Evolutionary conservation across 1,140 invertebrate genomes (phyloP), one percentile per base, ranked within the genome.

Genomic region (Drosophila kohkoa): DNA sequence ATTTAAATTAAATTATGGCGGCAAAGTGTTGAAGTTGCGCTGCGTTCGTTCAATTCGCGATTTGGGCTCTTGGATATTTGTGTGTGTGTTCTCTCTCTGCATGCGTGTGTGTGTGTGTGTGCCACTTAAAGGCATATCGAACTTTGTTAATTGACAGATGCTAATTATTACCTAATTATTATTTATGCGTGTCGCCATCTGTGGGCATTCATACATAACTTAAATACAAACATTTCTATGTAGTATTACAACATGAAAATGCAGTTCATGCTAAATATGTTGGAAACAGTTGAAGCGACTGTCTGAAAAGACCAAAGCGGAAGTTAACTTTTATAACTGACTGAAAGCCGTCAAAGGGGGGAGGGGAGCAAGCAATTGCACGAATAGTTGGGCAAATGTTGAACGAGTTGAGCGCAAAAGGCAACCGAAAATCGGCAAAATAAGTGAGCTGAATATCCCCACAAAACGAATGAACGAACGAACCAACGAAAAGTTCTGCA

Each of bases 101-200:
- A 25, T 4, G 15, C 15, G 15, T 15, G 1, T 15, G 30, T 32
- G 54, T 52, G 55, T 70, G 66, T 58, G 58, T 70, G 51, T 48
- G 66, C 57, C 66, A 75, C 72, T 75, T 75, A 68, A 81, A 68
- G 64, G 66, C 75, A 57, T 81, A 87, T 82, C 71, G 79, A 87
- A 81, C 45, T 73, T 64, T 76, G 83, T 87, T 89, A 87, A 87
- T 87, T 83, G 83, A 72, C 81, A 83, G 69, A 77, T 89, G 83
- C 77, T 75, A 89, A 89, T 87, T 87, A 87, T 89, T 87, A 87
- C 85, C 77, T 78, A 83, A 87, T 87, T 83, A 87, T 78, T 78
- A 89, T 89, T 85, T 89, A 87, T 77, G 35, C 20, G 70, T 32
- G 70, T 15, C 46, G 35, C 35, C 15, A 25, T 25, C 16, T 35